Conservation (phyloP, 2,888 invertebrate species). For the Uropetala carovei region DNA sequence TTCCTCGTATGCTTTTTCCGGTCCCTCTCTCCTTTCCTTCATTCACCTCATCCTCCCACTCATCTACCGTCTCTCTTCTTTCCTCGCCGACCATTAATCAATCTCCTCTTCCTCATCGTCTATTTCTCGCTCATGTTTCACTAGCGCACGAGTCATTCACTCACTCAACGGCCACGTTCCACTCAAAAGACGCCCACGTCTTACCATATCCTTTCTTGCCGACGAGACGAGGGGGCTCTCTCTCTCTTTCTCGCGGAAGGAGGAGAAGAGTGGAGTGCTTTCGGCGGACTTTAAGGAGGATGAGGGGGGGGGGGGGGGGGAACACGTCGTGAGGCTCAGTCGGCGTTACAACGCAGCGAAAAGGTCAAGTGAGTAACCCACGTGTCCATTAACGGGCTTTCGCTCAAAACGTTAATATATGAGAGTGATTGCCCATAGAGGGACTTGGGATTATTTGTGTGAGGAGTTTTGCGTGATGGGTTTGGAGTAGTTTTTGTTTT, state of each 20-base stretch:
- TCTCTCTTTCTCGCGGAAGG: background rate
- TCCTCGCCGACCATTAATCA: slow-evolving; percentile 55
- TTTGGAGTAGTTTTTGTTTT: background rate
- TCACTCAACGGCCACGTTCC: slow-evolving; percentile 49
- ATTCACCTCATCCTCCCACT: background rate
- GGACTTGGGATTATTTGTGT: background rate
- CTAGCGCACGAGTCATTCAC: slow-evolving; percentile 59
- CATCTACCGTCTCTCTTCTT: slow-evolving; percentile 4
- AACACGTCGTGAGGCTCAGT: background rate
- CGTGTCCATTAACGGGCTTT: slow-evolving; percentile 13
- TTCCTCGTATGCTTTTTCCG: slow-evolving; percentile 50
- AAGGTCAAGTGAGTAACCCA: slow-evolving; percentile 8
- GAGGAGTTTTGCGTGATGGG: background rate
- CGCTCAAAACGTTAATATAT: slow-evolving; percentile 9
- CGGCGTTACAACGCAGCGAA: background rate
- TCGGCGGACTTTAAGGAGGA: background rate
- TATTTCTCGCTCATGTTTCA: slow-evolving; percentile 63
- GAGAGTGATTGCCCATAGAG: background rate
- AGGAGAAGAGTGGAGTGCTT: background rate
- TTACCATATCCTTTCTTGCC: slow-evolving; percentile 35
- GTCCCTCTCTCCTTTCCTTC: background rate
- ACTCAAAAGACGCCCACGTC: slow-evolving; percentile 48
- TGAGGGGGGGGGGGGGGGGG: no score
- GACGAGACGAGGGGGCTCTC: background rate
- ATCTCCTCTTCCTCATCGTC: slow-evolving; percentile 56